Conservation (phyloP, 37 sponge, comb jelly and placozoan species). For the Diacarnus erythraeanus region DNA sequence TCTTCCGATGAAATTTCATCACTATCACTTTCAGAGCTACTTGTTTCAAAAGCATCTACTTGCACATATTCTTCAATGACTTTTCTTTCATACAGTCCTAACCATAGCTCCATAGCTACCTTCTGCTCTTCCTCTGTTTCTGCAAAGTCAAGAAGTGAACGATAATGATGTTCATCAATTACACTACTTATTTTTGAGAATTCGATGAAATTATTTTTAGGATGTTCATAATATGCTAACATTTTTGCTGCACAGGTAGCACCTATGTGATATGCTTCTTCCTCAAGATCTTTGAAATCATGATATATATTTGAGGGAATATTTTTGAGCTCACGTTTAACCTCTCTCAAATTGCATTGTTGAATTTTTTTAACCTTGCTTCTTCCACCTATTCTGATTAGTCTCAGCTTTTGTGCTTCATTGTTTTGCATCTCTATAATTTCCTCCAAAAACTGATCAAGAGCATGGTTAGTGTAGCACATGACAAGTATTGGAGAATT, state of each 20-base stretch:
- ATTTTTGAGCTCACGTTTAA: not conserved
- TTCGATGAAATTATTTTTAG: not conserved
- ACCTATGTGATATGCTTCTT: not conserved
- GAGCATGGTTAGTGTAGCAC: constrained; percentile 95
- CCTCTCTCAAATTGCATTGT: constrained; percentile 21
- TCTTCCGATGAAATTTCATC: not conserved
- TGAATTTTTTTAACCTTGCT: constrained; percentile 66
- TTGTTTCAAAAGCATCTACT: not conserved
- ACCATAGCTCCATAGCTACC: constrained; percentile 27
- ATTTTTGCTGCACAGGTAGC: not conserved
- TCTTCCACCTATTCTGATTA: constrained; percentile 87
- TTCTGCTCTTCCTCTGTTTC: constrained; percentile 8
- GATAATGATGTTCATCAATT: not conserved
- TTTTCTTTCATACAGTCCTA: constrained; percentile 12
- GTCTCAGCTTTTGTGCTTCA: not conserved
- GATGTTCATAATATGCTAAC: not conserved
- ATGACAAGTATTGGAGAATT: constrained; percentile 82
- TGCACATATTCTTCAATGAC: not conserved
- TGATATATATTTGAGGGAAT: not conserved
- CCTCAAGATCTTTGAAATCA: not conserved
- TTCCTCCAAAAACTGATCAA: constrained; percentile 91
- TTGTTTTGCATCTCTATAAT: constrained; percentile 15
- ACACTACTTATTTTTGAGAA: not conserved
- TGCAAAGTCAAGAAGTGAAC: not conserved
- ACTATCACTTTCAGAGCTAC: not conserved